Evolutionary conservation across 35 echinoderm and acorn worm genomes (phyloP), one percentile per base, ranked within the genome.

Genomic region (Apostichopus japonicus): DNA sequence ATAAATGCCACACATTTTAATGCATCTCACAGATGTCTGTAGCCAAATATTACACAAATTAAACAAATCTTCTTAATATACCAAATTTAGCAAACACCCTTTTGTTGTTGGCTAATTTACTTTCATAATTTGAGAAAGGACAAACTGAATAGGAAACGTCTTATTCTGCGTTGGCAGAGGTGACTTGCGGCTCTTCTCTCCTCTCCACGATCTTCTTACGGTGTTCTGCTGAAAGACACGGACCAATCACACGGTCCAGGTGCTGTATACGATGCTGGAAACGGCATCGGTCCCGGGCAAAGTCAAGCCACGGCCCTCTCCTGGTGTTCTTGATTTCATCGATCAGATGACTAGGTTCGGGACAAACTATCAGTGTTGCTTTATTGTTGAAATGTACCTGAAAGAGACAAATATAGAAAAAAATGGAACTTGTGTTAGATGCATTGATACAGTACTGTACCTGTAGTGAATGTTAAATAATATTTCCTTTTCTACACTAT

Each of bases 331-430:
- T 86, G 75, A 93, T 93, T 11, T 90, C 95, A 5, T 86, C 62
- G 4, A 53, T 79, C 87, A 92, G 91, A 10, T 67, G 67, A 33
- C 65, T 62, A 4, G 80, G 22, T 75, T 93, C 92, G 6, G 72
- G 89, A 56, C 79, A 80, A 61, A 93, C 75, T 4, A 91, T 22
- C 5, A 87, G 53, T 0, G 76, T 71, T 14, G 88, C 88, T 2
- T 94, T 78, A 65, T 73, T 59, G 53, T 79, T 70, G 75, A 96
- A 96, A 88, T 57, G 75, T 13, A 96, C 95, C 95, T 97, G 57
- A 13, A 80, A 90, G 14, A 83, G 65, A 4, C 78, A 59, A 88
- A 92, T 8, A 87, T 16, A 61, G 16, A 6, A 84, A 13, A 10
- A 24, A 2, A 23, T 21, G 0, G 77, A 13, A 79, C 10, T 79